phyloP scores from a whole-genome alignment of 2,888 invertebrate species.

The Encarsia formosa region DNA sequence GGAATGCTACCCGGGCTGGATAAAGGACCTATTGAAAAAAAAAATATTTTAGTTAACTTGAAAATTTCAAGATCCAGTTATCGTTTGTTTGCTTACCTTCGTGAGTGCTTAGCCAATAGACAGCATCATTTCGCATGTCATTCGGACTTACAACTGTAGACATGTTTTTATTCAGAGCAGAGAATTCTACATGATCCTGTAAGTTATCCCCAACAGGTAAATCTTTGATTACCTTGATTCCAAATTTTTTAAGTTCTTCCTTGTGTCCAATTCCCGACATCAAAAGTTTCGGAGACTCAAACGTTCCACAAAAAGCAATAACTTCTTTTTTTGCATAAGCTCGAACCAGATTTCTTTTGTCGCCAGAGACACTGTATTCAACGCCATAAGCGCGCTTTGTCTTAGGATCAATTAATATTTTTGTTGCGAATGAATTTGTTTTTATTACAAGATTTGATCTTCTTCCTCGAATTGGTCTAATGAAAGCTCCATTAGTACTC shows the following conservation, averaged over 20 bases:
- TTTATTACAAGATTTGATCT: constrained; percentile 44
- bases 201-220: constrained; percentile 6
- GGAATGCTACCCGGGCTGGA: too few relatives aligned
- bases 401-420: constrained; percentile 52
- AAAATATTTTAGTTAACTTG: too few relatives aligned
- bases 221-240: neutral
- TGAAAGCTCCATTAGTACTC: constrained; percentile 62
- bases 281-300: constrained; percentile 2
- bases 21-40: too few relatives aligned
- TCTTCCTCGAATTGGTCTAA: constrained; percentile 60
- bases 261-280: constrained; percentile 3
- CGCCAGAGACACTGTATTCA: constrained; percentile 39
- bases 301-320: neutral
- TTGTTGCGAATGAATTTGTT: constrained; percentile 54
- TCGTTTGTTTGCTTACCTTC: neutral
- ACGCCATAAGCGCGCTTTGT: constrained; percentile 50
- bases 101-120: neutral
- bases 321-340: constrained; percentile 30
- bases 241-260: neutral
- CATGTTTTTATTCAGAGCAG: neutral
- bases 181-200: constrained; percentile 1
- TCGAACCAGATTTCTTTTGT: constrained; percentile 39
- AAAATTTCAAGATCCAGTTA: too few relatives aligned
- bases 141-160: neutral
- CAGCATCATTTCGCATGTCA: neutral